These are phyloP conservation scores for Himalopsyche tibetana DNA, from an alignment of 2,888 invertebrate species.

Conservation along the genomic window DNA sequence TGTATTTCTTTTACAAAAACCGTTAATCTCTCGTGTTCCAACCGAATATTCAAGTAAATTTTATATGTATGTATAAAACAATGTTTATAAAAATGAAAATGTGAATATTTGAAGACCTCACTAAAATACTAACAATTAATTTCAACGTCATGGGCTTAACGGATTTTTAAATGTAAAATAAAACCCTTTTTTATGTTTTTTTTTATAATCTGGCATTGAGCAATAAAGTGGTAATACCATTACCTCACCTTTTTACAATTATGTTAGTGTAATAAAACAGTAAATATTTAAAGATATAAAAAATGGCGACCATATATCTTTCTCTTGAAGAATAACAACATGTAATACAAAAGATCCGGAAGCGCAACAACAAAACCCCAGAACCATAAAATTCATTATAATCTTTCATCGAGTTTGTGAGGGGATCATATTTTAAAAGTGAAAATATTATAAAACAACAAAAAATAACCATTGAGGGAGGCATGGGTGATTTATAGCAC, in stretches of 20 bases:
- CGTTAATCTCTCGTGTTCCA: too few relatives aligned
- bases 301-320: neutral
- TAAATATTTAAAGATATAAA: neutral
- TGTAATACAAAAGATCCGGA: conserved; percentile 47
- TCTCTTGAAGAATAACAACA: neutral
- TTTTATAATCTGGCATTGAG: too few relatives aligned
- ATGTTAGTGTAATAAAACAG: neutral
- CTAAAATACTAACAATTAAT: too few relatives aligned
- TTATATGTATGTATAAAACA: too few relatives aligned
- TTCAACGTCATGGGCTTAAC: too few relatives aligned
- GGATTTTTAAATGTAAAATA: too few relatives aligned
- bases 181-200: too few relatives aligned
- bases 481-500: conserved; percentile 64
- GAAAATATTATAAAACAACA: conserved; percentile 59
- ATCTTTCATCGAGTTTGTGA: conserved; percentile 45
- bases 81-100: too few relatives aligned
- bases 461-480: conserved; percentile 41
- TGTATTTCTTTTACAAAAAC: too few relatives aligned
- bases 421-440: conserved; percentile 63
- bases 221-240: too few relatives aligned
- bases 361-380: conserved; percentile 52
- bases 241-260: neutral
- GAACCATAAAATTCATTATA: conserved; percentile 32
- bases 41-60: too few relatives aligned
- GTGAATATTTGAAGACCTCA: too few relatives aligned